Evolutionary conservation across 2,113 vertebrate genomes (phyloP).

Genomic region (Notothenia rossii): DNA sequence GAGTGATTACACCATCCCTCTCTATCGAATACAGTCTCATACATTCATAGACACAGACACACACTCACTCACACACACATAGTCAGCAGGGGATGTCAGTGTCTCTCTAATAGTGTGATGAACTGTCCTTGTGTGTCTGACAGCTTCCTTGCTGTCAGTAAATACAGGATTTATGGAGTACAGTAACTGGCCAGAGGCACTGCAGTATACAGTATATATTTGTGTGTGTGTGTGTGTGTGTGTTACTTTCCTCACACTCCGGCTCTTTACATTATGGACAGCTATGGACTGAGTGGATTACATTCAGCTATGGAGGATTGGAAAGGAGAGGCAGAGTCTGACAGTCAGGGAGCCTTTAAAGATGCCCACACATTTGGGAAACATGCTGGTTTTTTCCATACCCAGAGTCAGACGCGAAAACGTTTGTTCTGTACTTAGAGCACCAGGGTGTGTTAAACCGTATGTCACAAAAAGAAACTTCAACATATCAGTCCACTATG

Average conservation of each 20-base stretch:
- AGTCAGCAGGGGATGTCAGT: constrained; percentile 42
- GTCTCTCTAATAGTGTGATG: constrained; percentile 71
- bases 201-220: constrained; percentile 24
- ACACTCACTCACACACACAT: background rate
- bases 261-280: constrained; percentile 12
- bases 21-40: constrained; percentile 12
- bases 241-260: background rate
- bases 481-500: background rate
- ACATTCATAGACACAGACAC: background rate
- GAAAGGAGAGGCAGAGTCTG: background rate
- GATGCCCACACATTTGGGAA: background rate
- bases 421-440: background rate
- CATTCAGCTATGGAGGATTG: constrained; percentile 8
- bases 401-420: background rate
- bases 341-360: background rate
- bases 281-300: constrained; percentile 31
- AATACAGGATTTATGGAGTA: constrained; percentile 56
- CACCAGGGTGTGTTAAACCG: background rate
- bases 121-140: constrained; percentile 71
- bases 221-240: background rate
- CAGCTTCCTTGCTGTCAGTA: constrained; percentile 59
- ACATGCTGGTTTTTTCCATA: background rate
- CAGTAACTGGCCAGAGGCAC: constrained; percentile 31
- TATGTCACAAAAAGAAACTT: background rate
- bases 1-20: constrained; percentile 1